Conservation (phyloP, 2,797 vertebrate species). For the Ctenosaura bakeri region DNA sequence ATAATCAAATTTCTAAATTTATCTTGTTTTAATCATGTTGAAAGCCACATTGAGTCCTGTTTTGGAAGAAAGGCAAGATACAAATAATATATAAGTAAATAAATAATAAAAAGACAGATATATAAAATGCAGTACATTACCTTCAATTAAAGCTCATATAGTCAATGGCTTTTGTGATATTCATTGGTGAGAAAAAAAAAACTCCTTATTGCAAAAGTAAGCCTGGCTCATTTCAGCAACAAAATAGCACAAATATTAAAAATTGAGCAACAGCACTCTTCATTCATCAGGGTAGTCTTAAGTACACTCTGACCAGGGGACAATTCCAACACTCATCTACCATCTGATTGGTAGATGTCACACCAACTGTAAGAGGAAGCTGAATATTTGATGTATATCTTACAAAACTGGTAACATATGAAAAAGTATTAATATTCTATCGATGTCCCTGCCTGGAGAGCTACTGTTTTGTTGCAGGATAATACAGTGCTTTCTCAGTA, state of each 20-base stretch:
- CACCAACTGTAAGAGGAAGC: not conserved
- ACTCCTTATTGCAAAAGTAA: not conserved
- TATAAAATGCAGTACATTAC: not conserved
- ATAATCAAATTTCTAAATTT: too few relatives aligned
- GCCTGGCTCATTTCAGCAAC: not conserved
- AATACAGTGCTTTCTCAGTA: not conserved
- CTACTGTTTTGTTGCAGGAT: not conserved
- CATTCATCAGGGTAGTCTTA: not conserved
- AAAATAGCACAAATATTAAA: not conserved
- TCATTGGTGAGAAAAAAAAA: not conserved
- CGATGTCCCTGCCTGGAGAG: not conserved
- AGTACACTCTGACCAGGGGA: too few relatives aligned
- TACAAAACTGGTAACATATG: not conserved
- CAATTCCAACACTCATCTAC: too few relatives aligned
- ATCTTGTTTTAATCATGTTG: too few relatives aligned
- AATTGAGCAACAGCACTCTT: not conserved
- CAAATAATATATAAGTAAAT: too few relatives aligned
- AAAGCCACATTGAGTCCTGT: too few relatives aligned
- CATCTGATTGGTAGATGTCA: not conserved
- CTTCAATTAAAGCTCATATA: slow-evolving; percentile 12
- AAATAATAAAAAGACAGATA: not conserved
- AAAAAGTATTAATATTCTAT: not conserved
- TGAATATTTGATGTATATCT: not conserved
- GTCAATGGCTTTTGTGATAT: not conserved
- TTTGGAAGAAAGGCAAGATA: too few relatives aligned